Conservation (phyloP, 2,797 vertebrate species). For the Furcifer pardalis region DNA sequence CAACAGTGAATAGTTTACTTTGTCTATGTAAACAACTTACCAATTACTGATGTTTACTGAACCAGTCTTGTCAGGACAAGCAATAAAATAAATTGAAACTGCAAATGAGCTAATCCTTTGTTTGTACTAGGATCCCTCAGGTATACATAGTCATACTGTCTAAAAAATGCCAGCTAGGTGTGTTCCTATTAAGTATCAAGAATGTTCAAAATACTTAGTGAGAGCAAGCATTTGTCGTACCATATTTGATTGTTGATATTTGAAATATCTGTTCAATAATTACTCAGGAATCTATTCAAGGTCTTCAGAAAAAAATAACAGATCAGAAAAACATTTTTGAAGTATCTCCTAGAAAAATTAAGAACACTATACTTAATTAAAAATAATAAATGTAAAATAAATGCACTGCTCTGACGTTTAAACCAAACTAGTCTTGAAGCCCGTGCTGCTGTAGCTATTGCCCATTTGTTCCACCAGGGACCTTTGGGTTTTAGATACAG, state of each 20-base stretch:
- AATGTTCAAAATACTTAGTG: slow-evolving; percentile 19
- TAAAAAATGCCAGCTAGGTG: slow-evolving; percentile 1
- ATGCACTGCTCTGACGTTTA: background rate
- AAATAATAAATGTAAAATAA: background rate
- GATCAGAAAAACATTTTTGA: slow-evolving; percentile 7
- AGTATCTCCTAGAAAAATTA: background rate
- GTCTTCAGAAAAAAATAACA: background rate
- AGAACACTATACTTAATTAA: slow-evolving; percentile 1
- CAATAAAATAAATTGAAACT: background rate
- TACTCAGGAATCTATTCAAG: background rate
- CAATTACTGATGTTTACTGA: slow-evolving; percentile 19
- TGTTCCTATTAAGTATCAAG: slow-evolving; percentile 21
- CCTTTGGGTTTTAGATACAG: background rate
- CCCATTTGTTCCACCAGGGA: background rate
- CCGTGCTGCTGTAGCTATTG: background rate
- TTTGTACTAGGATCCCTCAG: slow-evolving; percentile 22
- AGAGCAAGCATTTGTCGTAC: background rate
- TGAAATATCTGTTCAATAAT: background rate
- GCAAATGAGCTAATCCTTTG: slow-evolving; percentile 34
- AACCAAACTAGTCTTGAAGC: too few relatives aligned
- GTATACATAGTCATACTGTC: background rate
- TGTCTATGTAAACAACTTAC: slow-evolving; percentile 19
- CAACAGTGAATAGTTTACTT: slow-evolving; percentile 21
- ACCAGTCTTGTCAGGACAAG: slow-evolving; percentile 43
- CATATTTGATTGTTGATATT: slow-evolving; percentile 2